These are phyloP conservation scores for Lasiurus cinereus DNA, from an alignment of 2,113 vertebrate species.

Conservation along the genomic window DNA sequence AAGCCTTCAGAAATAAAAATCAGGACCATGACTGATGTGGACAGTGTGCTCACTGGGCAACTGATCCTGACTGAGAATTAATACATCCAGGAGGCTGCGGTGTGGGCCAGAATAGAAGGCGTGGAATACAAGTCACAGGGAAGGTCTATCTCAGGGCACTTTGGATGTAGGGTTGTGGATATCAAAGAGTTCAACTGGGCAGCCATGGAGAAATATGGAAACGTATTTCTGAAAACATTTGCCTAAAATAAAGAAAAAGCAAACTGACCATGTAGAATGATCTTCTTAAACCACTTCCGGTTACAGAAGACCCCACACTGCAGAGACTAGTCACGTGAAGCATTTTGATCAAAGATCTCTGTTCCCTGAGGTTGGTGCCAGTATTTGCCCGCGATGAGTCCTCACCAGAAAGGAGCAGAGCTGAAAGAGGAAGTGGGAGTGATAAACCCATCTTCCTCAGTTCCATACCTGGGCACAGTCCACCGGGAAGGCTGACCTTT, in stretches of 20 bases:
- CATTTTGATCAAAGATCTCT: not conserved
- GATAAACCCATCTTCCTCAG: not conserved
- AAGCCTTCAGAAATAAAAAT: conserved; percentile 17
- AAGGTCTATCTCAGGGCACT: not conserved
- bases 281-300: not conserved
- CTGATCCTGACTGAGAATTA: not conserved
- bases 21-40: not conserved
- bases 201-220: not conserved
- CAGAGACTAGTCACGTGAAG: not conserved
- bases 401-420: not conserved
- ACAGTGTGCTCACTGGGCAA: not conserved
- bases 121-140: fast-evolving
- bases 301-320: not conserved
- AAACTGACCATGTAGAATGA: not conserved
- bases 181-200: not conserved
- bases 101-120: not conserved
- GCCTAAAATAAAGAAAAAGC: conserved; percentile 8
- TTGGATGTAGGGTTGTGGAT: not conserved
- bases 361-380: not conserved
- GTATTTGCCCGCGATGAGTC: too few relatives aligned
- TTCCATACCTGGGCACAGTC: not conserved
- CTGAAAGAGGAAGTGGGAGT: too few relatives aligned
- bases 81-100: not conserved
- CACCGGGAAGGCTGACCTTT: not conserved
- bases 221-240: not conserved